These are phyloP conservation scores for Phylloscopus whistleri DNA, from an alignment of 2,113 vertebrate species.

Conservation along the genomic window DNA sequence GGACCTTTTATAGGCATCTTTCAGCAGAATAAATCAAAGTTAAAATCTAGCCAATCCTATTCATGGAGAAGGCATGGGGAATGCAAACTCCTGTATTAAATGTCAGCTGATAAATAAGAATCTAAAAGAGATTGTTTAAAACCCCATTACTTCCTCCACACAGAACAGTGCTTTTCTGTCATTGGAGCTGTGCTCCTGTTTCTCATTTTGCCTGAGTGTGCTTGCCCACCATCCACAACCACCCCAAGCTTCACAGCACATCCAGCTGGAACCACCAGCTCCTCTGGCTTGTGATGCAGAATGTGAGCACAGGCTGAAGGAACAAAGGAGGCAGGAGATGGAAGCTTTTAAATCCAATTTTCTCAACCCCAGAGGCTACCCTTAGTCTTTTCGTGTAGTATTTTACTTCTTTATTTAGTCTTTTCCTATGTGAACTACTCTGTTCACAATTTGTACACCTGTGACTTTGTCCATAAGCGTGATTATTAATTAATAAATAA, in stretches of 20 bases:
- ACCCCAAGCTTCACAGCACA: background rate
- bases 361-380: background rate
- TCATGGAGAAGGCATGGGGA: background rate
- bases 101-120: background rate
- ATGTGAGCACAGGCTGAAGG: background rate
- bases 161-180: background rate
- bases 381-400: background rate
- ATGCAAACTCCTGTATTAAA: background rate
- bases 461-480: background rate
- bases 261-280: background rate
- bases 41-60: background rate
- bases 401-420: background rate
- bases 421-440: background rate
- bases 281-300: background rate
- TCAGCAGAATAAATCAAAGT: background rate
- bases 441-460: background rate
- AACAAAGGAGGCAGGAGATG: background rate
- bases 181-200: background rate
- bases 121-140: background rate
- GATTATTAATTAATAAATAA: background rate
- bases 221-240: background rate
- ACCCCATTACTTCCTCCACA: background rate
- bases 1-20: background rate
- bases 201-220: fast-evolving
- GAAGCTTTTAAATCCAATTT: background rate